Conservation (phyloP, 2,797 vertebrate species). For the Hephaestus fuliginosus region DNA sequence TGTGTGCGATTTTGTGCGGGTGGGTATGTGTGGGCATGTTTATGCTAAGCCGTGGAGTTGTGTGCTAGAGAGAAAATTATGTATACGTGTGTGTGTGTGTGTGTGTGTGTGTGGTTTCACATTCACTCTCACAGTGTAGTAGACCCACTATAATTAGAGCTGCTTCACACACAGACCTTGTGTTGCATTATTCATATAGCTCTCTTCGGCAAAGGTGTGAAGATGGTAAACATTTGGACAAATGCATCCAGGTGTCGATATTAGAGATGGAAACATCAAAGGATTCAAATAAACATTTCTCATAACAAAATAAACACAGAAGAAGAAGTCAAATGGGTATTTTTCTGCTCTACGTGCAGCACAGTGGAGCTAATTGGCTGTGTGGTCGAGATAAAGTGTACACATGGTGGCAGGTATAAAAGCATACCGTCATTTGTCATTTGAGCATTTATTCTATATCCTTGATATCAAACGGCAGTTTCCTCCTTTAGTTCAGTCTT, state of each 20-base stretch:
- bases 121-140: constrained; percentile 42
- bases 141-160: constrained; percentile 65
- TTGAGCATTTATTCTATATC: too few species aligned
- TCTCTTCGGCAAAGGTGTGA: constrained; percentile 50
- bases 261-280: constrained; percentile 46
- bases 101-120: constrained; percentile 38
- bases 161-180: constrained; percentile 41
- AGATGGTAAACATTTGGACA: constrained; percentile 59
- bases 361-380: not conserved
- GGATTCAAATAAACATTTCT: constrained; percentile 31
- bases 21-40: constrained; percentile 68
- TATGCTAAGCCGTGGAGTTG: constrained; percentile 57
- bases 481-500: too few species aligned
- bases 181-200: constrained; percentile 69
- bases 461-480: too few species aligned
- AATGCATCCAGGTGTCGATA: constrained; percentile 63
- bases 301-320: constrained; percentile 13
- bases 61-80: constrained; percentile 34
- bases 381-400: not conserved
- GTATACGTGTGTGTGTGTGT: constrained; percentile 33
- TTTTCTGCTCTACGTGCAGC: not conserved
- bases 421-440: not conserved
- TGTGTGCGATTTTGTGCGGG: constrained; percentile 52
- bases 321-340: not conserved
- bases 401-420: not conserved